These are phyloP conservation scores for Atractosteus spatula DNA, from an alignment of 2,113 vertebrate species.

Conservation along the genomic window DNA sequence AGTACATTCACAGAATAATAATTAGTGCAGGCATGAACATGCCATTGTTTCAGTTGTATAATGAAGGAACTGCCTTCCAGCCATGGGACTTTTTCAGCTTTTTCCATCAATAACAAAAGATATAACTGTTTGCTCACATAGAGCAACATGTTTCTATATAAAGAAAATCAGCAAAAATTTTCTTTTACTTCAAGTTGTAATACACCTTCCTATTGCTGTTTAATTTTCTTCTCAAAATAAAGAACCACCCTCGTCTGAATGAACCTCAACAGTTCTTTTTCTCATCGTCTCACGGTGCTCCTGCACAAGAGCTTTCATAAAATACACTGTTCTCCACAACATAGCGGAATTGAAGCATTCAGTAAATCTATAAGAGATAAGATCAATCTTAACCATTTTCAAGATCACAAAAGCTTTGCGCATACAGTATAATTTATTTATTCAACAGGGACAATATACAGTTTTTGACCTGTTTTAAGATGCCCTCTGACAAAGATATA, in stretches of 20 bases:
- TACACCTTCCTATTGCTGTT: neutral
- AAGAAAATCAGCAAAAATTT: neutral
- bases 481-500: no score
- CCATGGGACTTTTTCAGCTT: slow-evolving; percentile 76
- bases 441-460: no score
- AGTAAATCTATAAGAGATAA: no score
- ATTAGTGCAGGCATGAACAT: slow-evolving; percentile 94
- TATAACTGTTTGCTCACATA: neutral
- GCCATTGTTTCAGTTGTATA: slow-evolving; percentile 85
- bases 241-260: no score
- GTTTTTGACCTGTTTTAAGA: no score
- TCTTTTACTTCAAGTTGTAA: neutral
- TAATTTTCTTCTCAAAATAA: no score
- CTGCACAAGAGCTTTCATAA: neutral
- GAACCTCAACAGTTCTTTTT: no score
- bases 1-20: slow-evolving; percentile 98
- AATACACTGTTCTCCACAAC: neutral
- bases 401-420: no score
- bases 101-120: slow-evolving; percentile 17
- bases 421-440: no score
- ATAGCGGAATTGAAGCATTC: no score
- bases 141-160: slow-evolving; percentile 11
- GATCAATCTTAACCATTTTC: no score
- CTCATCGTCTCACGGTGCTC: neutral
- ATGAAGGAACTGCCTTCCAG: slow-evolving; percentile 78